Evolutionary conservation across 2,888 invertebrate species (phyloP).

Genomic region (Parascotia fuliginaria): DNA sequence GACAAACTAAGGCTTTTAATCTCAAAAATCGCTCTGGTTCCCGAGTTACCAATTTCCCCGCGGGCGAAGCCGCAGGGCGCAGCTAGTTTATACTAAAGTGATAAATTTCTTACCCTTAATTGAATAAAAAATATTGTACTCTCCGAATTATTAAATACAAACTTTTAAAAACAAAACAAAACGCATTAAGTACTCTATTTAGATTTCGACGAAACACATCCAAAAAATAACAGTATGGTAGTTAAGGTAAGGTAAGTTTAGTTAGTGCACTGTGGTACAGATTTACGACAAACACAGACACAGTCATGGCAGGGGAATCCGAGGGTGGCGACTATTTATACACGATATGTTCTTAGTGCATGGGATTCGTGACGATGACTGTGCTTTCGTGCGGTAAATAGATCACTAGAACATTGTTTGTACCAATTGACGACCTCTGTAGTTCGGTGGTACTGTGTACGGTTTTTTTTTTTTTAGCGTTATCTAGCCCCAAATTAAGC

Average conservation of each 20-base stretch:
- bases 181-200: slow-evolving; percentile 39
- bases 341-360: slow-evolving; percentile 41
- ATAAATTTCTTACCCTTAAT: too few species aligned
- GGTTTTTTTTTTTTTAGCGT: too few species aligned
- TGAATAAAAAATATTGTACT: too few species aligned
- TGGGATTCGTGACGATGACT: slow-evolving; percentile 39
- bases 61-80: too few species aligned
- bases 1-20: too few species aligned
- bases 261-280: slow-evolving; percentile 40
- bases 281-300: slow-evolving; percentile 47
- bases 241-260: slow-evolving; percentile 24
- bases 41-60: too few species aligned
- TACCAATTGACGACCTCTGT: too few species aligned
- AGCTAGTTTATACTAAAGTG: too few species aligned
- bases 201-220: slow-evolving; percentile 38
- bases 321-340: slow-evolving; percentile 65
- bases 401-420: slow-evolving; percentile 12
- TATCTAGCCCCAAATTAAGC: too few species aligned
- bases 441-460: too few species aligned
- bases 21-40: too few species aligned
- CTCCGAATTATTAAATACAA: not conserved
- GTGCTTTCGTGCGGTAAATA: slow-evolving; percentile 13
- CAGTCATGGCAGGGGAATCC: slow-evolving; percentile 58
- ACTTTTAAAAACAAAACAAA: not conserved
- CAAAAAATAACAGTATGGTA: slow-evolving; percentile 37